Base-by-base conservation (phyloP, 2,113 vertebrate genomes). In the Columba livia region DNA sequence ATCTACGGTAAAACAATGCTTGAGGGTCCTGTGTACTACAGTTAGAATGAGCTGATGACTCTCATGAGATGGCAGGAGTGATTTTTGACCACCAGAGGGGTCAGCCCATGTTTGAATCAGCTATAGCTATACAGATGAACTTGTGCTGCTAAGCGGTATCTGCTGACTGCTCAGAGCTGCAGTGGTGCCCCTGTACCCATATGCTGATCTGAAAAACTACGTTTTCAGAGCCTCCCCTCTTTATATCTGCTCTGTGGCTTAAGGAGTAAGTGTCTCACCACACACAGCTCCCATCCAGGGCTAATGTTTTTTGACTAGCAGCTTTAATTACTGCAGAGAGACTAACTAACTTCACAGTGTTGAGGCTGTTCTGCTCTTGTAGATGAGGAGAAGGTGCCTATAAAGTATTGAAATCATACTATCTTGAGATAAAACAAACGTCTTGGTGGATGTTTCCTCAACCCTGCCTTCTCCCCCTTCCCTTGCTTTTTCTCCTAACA, bases 161-260 rank as follows among this genome's bases (percentile, higher is more conserved):
- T n/a, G 5, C 47, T 32, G 9, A 4, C 21, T 42, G 53, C 60
- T 47, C 65, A 5, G 75, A 20, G 60, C 48, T 9, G 58, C 32
- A 44, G 58, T 60, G 21, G 24, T 12, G 8, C 14, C 38, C 29
- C 19, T 0, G 5, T 9, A 6, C 10, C 14, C 31, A 6, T 13
- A 19, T 8, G 47, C 53, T 20, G 44, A 2, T 4, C 17, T 32
- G 13, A 25, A 2, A 1, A 34, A 7, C 7, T 36, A 0, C 34
- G 6, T 0, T 20, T 2, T 12, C 56, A 15, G 72, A n/a, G 26
- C 25, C 19, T 54, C 10, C 15, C 26, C 32, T 77, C 34, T 56
- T 15, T 0, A 19, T 38, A 47, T 36, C 40, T 58, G n/a, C 24
- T 11, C 60, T 20, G 15, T 13, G 38, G 2, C 5, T 44, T 9